Base-by-base conservation (phyloP, 2,797 vertebrate species). In the Tadarida brasiliensis region DNA sequence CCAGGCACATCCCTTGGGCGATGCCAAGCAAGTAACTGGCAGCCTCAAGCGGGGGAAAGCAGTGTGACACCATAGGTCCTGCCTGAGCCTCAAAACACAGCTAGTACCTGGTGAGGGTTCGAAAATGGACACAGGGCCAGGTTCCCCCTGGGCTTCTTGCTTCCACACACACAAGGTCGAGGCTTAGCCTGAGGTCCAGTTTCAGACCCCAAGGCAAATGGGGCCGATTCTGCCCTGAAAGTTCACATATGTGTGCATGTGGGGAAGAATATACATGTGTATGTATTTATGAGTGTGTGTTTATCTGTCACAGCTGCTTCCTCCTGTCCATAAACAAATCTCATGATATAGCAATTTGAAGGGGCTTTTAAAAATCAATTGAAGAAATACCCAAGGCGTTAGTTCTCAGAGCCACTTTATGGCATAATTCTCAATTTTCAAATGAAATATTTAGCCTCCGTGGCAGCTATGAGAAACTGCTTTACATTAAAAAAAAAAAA, bases 341-440 rank as follows among this genome's bases (percentile, higher is more conserved):
- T 90, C 83, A 83, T 28, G 85, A 94, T 80, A 65, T n/a, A 92
- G 74, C 82, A 84, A 78, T 81, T 91, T 51, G 30, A 81, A 96
- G 91, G 51, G 76, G 78, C 70, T 90, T 95, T 98, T 94, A 22
- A 94, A 96, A 97, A 97, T 95, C 89, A 94, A 96, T 90, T 95
- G 95, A 94, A 97, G 96, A 96, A 88, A 87, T 59, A 97, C 68
- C 65, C 67, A 76, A 78, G 84, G 92, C 2, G 9, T 92, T 89
- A 59, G 59, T 91, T 89, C 86, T 81, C 94, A 92, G 92, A 94
- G 73, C 57, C 94, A 93, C 92, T 97, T 96, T 82, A 87, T 5
- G 47, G 94, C 28, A 4, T 61, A 68, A 87, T 88, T 93, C 74
- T 96, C 87, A 65, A 96, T 94, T 98, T 97, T 86, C 95, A 93